Evolutionary conservation across 2,888 invertebrate genomes (phyloP), one percentile per base, ranked within the genome.

Genomic region (Drosophila cracens): DNA sequence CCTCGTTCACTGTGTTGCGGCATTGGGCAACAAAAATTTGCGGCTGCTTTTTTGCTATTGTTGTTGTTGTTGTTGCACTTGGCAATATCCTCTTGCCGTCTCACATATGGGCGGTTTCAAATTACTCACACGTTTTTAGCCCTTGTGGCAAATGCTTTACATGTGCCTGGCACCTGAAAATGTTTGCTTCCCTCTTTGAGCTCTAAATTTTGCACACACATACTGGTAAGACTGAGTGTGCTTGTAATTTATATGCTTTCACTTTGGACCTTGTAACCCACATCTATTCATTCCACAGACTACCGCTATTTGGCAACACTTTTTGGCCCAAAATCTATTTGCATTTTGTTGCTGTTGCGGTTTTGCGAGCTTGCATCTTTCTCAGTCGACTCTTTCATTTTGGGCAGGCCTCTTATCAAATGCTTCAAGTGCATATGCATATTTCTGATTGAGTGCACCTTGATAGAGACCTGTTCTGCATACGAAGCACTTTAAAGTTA

Each of bases 131-230:
- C 46, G 62, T 43, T 60, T 69, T 46, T 48, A 54, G 43, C 36
- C 58, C 58, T 56, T 75, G 61, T 60, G 66, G 53, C 51, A 64
- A 80, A 70, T 80, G 59, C 59, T 59, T 67, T 63, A 78, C 79
- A 82, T 79, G 79, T 72, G 52, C 51, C 64, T 67, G 81, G 75
- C 81, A 69, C 70, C 76, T 60, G 54, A 72, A 71, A 76, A 71
- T 67, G 61, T 70, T 70, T 52, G 34, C 59, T 13, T 48, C 25
- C 43, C 56, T 16, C 31, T 52, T 21, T 34, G 38, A 56, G 11
- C 36, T 31, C 36, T 27, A 46, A 51, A 60, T 33, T 54, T 16
- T 33, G n/a, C 40, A 46, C 31, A 34, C 40, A 46, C n/a, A 25
- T 43, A n/a, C 11, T 11, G 11, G 54, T 40, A 27, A 27, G 46